Base-by-base conservation (phyloP, 2,797 vertebrate species). In the Characodon lateralis region DNA sequence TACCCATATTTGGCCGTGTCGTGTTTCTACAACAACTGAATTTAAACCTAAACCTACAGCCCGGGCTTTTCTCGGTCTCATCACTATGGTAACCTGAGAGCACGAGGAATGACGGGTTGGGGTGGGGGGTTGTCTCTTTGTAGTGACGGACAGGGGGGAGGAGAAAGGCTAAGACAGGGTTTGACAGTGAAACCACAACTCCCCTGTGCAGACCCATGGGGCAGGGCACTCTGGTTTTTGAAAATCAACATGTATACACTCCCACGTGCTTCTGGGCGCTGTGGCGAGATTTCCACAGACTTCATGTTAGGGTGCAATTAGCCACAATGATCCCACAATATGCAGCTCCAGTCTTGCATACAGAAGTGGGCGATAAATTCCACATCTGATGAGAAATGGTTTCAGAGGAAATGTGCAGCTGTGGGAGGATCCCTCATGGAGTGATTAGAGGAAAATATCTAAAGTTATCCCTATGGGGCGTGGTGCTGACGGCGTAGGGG, bases 31-130 rank as follows among this genome's bases (percentile, higher is more conserved):
- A 92, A 92, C 91, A 94, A 96, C 93, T 90, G 87, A 92, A 95
- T 96, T 96, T 93, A 95, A 95, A 96, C 93, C 89, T 83, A 91
- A 95, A 94, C 93, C 90, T 91, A 89, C 91, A 89, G 89, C 90
- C 91, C 85, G 76, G 91, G 90, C 81, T 88, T 91, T 93, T 84
- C 91, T 89, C 76, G 77, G 88, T 89, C 88, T 78, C 84, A 84
- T 96, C 87, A 24, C 95, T 93, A 96, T 96, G 95, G 96, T 88
- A 95, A 96, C 95, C 88, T 78, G 85, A 89, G 93, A 92, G 95
- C 95, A 94, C 93, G 93, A 89, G 80, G 80, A 85, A 84, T 74
- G 46, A 53, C 16, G 43, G 56, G 89, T 72, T 63, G 43, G 51
- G 63, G 55, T 24, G 83, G 78, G 87, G 87, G 88, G 83, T 68